Evolutionary conservation across 2,888 invertebrate genomes (phyloP), one percentile per base, ranked within the genome.

Genomic region (Drosophila parthenogenetica): DNA sequence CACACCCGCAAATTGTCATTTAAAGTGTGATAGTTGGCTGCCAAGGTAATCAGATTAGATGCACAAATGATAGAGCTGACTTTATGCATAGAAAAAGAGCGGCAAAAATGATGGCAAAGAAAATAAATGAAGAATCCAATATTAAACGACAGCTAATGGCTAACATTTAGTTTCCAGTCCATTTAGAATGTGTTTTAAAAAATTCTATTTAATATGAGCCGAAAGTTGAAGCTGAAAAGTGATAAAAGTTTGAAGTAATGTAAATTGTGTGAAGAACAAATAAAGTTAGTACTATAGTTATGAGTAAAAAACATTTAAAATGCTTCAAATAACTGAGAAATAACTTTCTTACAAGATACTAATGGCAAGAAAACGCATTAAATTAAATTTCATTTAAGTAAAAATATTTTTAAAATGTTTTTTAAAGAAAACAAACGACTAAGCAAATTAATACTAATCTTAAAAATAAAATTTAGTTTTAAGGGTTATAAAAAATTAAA

Each of bases 1-100:
- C 62, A 75, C 62, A 58, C 48, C 61, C 58, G 54, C 64, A 76
- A 77, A 73, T 77, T 69, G 75, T 22, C 69, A 48, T 73, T 73
- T 77, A 76, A 77, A 77, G 65, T 61, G 72, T 60, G 68, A 74
- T 76, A 74, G 74, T 75, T 77, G 73, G 73, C 46, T 68, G 77
- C 73, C 77, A 75, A 72, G 69, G 77, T 76, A 75, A 75, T 75
- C 77, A 68, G 72, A 75, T 72, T 75, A 72, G 72, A 72, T 76
- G 63, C 60, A 63, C 63, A 72, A 75, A 68, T 72, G 69, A 69
- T 72, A 37, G 71, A 75, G 76, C 46, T 37, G 50, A 45, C 42
- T 42, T 35, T 54, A 10, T 54, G n/a, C 54, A 42, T 42, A 48
- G 3, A 29, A 46, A 10, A 42, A 1, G 16, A 8, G 17, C 2